A percentile compares a stretch with the other conserved stretches of the same genome.
phyloP scores from a whole-genome alignment of 2,113 vertebrate genomes.

The Alces alces region DNA sequence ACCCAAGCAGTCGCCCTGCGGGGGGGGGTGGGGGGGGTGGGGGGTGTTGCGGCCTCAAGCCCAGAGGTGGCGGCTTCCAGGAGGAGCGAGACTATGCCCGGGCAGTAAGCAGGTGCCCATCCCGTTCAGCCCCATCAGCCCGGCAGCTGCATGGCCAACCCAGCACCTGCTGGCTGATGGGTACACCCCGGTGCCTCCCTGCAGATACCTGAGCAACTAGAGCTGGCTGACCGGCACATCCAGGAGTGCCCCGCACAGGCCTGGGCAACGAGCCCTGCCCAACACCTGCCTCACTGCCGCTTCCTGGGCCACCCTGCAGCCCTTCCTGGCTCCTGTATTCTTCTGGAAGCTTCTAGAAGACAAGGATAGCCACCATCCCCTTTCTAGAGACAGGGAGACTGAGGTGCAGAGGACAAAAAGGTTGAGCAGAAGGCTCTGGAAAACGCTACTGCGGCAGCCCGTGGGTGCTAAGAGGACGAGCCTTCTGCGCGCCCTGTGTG shows the following conservation, averaged over 20 bases:
- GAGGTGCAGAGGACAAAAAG: neutral
- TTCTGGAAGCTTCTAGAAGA: neutral
- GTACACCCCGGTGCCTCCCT: no score
- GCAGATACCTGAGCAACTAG: neutral
- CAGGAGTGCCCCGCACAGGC: accelerated
- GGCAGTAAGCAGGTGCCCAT: neutral
- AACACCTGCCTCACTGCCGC: neutral
- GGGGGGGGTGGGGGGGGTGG: no score
- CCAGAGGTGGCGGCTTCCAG: neutral
- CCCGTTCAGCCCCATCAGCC: neutral
- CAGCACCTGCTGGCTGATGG: no score
- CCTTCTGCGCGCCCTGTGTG: no score
- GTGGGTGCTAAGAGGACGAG: accelerated
- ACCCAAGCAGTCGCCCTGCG: neutral
- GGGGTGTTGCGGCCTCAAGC: accelerated
- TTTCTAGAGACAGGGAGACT: neutral
- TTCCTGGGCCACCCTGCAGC: neutral
- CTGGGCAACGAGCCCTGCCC: accelerated
- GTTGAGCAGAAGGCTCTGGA: neutral
- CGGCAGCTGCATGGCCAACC: accelerated
- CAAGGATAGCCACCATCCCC: neutral
- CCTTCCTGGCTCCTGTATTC: no score
- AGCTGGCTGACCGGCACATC: neutral
- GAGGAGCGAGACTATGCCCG: accelerated
- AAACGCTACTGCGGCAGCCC: neutral